A percentile compares a stretch with the other conserved stretches of the same genome.
These are phyloP conservation scores for Cheilosia scutellata DNA, from an alignment of 2,888 invertebrate species.

Conservation along the genomic window DNA sequence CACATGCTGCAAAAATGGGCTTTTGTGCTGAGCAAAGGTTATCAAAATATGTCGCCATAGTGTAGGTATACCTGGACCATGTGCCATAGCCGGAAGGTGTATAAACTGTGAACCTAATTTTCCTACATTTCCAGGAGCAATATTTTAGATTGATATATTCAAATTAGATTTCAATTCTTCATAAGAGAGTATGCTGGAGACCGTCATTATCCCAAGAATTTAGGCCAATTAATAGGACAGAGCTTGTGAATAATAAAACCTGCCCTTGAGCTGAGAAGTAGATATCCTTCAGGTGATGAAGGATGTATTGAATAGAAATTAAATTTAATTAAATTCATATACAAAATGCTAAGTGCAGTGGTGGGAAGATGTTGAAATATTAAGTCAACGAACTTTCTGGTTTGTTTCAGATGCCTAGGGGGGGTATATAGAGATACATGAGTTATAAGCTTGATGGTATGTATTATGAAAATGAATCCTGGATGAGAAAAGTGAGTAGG, in stretches of 20 bases:
- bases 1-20: background rate
- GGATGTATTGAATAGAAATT: constrained; percentile 1
- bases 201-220: constrained; percentile 43
- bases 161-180: constrained; percentile 66
- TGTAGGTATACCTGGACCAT: constrained; percentile 3
- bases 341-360: background rate
- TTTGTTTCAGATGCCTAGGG: too few relatives aligned
- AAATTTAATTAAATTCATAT: background rate
- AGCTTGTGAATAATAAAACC: constrained; percentile 56
- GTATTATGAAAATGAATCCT: too few relatives aligned
- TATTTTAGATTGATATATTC: constrained; percentile 53
- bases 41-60: constrained; percentile 28
- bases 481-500: too few relatives aligned
- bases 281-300: background rate
- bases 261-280: background rate
- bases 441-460: too few relatives aligned
- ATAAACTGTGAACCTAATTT: constrained; percentile 46
- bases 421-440: too few relatives aligned
- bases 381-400: background rate
- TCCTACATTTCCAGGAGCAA: constrained; percentile 8
- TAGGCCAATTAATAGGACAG: constrained; percentile 51
- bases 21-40: constrained; percentile 35
- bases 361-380: background rate
- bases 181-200: constrained; percentile 33
- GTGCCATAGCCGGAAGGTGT: constrained; percentile 50